phyloP scores from a whole-genome alignment of 1,140 invertebrate genomes.

The Macrosteles quadrilineatus region DNA sequence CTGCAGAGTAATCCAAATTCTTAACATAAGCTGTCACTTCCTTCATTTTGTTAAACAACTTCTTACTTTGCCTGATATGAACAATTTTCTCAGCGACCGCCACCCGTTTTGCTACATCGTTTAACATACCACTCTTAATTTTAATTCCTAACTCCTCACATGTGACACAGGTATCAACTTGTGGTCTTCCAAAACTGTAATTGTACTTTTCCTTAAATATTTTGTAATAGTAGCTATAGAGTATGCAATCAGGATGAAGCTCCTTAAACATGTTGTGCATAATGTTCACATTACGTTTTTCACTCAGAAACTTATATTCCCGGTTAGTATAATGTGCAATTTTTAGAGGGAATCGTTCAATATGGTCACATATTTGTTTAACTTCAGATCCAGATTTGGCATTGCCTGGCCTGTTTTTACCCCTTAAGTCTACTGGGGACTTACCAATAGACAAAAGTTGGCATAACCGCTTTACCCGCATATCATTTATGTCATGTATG shows the following conservation, averaged over 20 bases:
- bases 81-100: constrained; percentile 42
- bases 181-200: constrained; percentile 42
- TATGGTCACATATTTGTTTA: no score
- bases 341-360: no score
- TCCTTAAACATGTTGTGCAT: constrained; percentile 43
- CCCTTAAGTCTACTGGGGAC: no score
- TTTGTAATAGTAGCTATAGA: constrained; percentile 32
- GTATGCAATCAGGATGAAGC: constrained; percentile 31
- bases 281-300: constrained; percentile 43
- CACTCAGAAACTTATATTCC: no score
- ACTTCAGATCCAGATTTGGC: no score
- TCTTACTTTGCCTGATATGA: constrained; percentile 40
- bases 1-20: constrained; percentile 33
- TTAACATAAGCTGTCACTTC: no score
- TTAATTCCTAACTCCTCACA: constrained; percentile 38
- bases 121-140: constrained; percentile 25
- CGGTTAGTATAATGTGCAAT: no score
- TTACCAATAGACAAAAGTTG: no score
- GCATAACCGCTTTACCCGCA: no score
- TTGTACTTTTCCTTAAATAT: constrained; percentile 43
- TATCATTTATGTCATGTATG: no score
- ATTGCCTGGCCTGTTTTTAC: no score
- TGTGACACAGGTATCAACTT: constrained; percentile 43
- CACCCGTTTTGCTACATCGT: constrained; percentile 42
- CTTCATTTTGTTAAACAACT: constrained; percentile 43